Percentiles rank a stretch among this genome's conserved stretches.
Evolutionary conservation across 2,797 vertebrate species (phyloP).

Genomic region (Gouania willdenowi): DNA sequence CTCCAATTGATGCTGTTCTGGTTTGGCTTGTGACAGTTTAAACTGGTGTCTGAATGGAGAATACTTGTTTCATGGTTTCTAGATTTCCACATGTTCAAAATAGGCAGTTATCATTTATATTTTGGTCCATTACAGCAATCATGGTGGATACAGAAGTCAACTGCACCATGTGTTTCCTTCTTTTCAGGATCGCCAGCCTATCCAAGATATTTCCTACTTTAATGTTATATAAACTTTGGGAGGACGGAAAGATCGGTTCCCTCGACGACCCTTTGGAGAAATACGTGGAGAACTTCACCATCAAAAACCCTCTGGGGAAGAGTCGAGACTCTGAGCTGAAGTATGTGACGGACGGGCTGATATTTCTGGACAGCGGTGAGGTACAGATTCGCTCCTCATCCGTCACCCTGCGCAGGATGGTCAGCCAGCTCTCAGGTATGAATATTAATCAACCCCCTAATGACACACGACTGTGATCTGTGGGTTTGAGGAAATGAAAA

Average conservation of each 20-base stretch:
- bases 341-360: slow-evolving; percentile 74
- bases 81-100: too few relatives aligned
- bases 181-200: slow-evolving; percentile 86
- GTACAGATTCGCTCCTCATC: slow-evolving; percentile 79
- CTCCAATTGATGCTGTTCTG: too few relatives aligned
- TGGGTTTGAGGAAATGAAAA: too few relatives aligned
- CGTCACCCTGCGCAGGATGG: slow-evolving; percentile 92
- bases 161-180: too few relatives aligned
- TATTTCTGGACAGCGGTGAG: slow-evolving; percentile 81
- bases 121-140: too few relatives aligned
- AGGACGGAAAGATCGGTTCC: slow-evolving; percentile 87
- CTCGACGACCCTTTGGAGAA: slow-evolving; percentile 91
- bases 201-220: slow-evolving; percentile 94
- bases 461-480: too few relatives aligned
- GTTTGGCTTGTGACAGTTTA: too few relatives aligned
- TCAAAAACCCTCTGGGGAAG: slow-evolving; percentile 88
- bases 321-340: slow-evolving; percentile 74
- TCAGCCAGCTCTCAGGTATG: slow-evolving; percentile 91
- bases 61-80: too few relatives aligned
- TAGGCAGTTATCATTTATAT: too few relatives aligned
- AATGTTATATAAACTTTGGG: slow-evolving; percentile 93
- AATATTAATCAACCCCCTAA: too few relatives aligned
- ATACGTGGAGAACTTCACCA: slow-evolving; percentile 85
- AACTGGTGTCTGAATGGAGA: too few relatives aligned
- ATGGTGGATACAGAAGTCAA: too few relatives aligned